phyloP scores from a whole-genome alignment of 2,797 vertebrate species.

The Anguilla anguilla region DNA sequence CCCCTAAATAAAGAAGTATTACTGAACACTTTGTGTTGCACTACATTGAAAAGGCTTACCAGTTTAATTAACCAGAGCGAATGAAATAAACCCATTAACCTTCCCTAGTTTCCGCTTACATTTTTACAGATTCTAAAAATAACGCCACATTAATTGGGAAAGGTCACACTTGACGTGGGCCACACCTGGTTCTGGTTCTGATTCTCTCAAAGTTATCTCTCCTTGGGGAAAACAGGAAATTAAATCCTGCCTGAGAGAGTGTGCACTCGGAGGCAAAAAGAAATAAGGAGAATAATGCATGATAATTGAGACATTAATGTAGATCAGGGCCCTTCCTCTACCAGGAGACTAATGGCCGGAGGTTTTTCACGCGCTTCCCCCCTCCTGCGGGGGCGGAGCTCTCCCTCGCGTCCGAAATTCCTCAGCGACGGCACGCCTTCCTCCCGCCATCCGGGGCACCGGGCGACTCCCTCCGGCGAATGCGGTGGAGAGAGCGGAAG shows the following conservation, averaged over 20 bases:
- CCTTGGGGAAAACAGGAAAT: constrained; percentile 46
- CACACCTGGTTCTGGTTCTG: constrained; percentile 23
- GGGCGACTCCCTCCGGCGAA: neutral
- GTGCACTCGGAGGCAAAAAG: constrained; percentile 30
- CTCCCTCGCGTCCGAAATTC: constrained; percentile 24
- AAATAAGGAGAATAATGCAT: constrained; percentile 31
- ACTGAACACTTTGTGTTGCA: neutral
- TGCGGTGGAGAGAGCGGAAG: neutral
- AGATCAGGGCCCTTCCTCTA: constrained; percentile 7
- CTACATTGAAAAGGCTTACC: neutral
- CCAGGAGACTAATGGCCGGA: neutral
- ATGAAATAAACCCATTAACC: constrained; percentile 16
- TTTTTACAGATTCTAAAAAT: constrained; percentile 44
- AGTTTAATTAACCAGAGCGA: neutral
- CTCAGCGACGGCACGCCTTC: constrained; percentile 12
- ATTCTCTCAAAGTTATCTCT: constrained; percentile 40
- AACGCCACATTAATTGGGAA: constrained; percentile 48
- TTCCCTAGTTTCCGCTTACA: neutral
- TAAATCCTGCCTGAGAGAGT: constrained; percentile 45
- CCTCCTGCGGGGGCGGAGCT: neutral
- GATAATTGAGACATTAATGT: constrained; percentile 37
- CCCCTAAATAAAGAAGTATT: neutral
- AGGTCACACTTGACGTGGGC: constrained; percentile 48
- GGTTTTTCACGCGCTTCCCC: neutral
- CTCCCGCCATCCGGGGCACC: constrained; percentile 16